Conservation (phyloP, 2,797 vertebrate genomes). For the Nyctalus aviator region DNA sequence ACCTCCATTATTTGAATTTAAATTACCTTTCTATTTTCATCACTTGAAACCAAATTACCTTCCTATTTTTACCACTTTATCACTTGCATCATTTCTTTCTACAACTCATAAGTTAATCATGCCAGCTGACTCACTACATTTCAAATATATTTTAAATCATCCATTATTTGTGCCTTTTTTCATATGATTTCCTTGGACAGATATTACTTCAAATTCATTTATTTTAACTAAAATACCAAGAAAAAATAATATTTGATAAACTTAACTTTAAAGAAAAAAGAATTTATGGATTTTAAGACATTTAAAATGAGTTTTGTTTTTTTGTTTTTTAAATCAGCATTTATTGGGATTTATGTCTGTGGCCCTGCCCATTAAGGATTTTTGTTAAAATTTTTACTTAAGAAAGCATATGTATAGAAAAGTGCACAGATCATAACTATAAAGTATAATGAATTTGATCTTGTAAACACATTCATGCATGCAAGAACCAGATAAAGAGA, state of each 20-base stretch:
- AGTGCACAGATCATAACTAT: not conserved
- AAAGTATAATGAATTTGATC: not conserved
- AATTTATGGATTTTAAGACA: not conserved
- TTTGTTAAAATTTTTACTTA: not conserved
- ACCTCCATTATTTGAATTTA: conserved; percentile 28
- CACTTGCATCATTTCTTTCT: not conserved
- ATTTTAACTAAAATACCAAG: not conserved
- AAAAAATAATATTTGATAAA: not conserved
- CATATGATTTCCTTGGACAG: not conserved
- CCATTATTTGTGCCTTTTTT: not conserved
- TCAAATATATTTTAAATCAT: not conserved
- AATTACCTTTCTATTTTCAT: conserved; percentile 51
- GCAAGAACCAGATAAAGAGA: not conserved
- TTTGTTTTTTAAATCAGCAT: not conserved
- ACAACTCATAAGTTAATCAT: not conserved
- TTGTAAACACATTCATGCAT: not conserved
- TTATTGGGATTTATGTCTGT: not conserved
- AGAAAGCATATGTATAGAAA: not conserved
- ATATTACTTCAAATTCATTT: not conserved
- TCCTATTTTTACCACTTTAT: not conserved
- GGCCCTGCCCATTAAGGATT: not conserved
- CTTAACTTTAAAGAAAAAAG: not conserved
- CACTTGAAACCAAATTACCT: conserved; percentile 45
- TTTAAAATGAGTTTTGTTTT: not conserved
- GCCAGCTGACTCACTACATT: not conserved